Percentiles rank a stretch among this genome's conserved stretches.
Conservation (phyloP, 35 echinoderm and acorn worm species). For the Stichopus chloronotus region DNA sequence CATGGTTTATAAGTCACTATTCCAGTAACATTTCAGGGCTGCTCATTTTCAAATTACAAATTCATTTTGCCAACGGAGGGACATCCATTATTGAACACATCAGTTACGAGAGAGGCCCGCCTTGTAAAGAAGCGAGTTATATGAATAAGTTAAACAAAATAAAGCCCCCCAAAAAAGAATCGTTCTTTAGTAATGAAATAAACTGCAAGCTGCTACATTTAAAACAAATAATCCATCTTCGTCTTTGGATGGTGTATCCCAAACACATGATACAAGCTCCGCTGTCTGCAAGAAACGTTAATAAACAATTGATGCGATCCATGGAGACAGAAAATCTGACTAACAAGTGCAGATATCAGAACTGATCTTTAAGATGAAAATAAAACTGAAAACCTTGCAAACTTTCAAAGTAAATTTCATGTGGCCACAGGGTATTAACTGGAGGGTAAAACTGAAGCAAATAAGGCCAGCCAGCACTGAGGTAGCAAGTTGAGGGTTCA, state of each 20-base stretch:
- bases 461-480: neutral
- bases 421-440: neutral
- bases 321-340: neutral
- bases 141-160: slow-evolving; percentile 25
- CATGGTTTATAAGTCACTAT: slow-evolving; percentile 6
- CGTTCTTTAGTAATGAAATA: neutral
- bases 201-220: neutral
- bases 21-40: neutral
- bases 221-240: neutral
- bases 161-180: neutral
- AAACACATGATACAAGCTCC: neutral
- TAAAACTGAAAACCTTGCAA: neutral
- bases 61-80: slow-evolving; percentile 51
- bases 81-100: slow-evolving; percentile 48
- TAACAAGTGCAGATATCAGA: neutral
- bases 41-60: slow-evolving; percentile 41
- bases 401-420: neutral
- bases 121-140: slow-evolving; percentile 16
- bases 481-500: neutral
- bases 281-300: neutral
- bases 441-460: neutral
- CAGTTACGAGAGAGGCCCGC: slow-evolving; percentile 31
- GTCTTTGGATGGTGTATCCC: neutral
- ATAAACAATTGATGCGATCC: slow-evolving; percentile 19
- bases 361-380: neutral